Conservation (phyloP, 2,797 vertebrate genomes). For the Echeneis naucrates region DNA sequence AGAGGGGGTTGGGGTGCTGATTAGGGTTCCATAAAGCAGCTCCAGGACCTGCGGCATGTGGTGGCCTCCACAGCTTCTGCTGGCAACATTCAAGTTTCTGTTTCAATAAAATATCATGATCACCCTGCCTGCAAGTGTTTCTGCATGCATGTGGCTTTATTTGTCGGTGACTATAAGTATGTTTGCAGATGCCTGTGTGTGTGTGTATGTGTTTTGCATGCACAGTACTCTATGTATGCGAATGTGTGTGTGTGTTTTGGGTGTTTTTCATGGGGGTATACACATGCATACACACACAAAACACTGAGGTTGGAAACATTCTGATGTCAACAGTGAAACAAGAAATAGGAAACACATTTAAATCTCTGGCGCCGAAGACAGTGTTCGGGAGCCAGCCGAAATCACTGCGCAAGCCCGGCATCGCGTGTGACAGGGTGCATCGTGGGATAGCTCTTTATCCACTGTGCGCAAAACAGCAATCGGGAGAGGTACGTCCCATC, state of each 20-base stretch:
- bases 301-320: slow-evolving; percentile 88
- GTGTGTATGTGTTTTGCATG: slow-evolving; percentile 39
- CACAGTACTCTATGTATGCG: slow-evolving; percentile 46
- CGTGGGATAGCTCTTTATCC: slow-evolving; percentile 77
- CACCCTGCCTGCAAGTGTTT: slow-evolving; percentile 56
- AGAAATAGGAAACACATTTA: slow-evolving; percentile 91
- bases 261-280: slow-evolving; percentile 32
- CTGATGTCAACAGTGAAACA: slow-evolving; percentile 85
- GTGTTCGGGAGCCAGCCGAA: slow-evolving; percentile 70
- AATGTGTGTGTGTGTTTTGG: slow-evolving; percentile 39
- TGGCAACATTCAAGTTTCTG: slow-evolving; percentile 50
- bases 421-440: slow-evolving; percentile 78
- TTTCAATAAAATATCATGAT: slow-evolving; percentile 56
- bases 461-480: slow-evolving; percentile 46
- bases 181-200: slow-evolving; percentile 59
- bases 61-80: slow-evolving; percentile 55
- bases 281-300: slow-evolving; percentile 51
- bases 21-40: slow-evolving; percentile 32
- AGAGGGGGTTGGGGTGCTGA: slow-evolving; percentile 12
- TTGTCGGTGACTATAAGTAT: slow-evolving; percentile 57
- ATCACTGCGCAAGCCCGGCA: slow-evolving; percentile 64
- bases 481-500: slow-evolving; percentile 72
- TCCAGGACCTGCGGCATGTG: slow-evolving; percentile 47
- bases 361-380: slow-evolving; percentile 78
- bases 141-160: slow-evolving; percentile 68